A percentile compares a stretch with the other conserved stretches of the same genome.
phyloP scores from a whole-genome alignment of 2,888 invertebrate species.

The Drosophila quinaria region DNA sequence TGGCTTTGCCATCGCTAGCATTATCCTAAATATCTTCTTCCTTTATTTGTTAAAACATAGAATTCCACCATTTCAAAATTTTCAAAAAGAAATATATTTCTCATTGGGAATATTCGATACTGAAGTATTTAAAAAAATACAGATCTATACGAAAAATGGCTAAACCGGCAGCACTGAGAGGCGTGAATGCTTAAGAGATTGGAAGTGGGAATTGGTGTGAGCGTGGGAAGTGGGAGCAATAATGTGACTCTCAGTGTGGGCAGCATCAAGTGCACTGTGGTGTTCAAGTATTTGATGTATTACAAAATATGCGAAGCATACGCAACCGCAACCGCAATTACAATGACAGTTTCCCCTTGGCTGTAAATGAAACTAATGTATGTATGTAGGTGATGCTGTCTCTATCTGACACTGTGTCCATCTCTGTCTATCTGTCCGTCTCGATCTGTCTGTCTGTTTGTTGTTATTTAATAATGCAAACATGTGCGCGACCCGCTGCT shows the following conservation, averaged over 20 bases:
- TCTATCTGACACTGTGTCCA: neutral
- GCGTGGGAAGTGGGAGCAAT: constrained; percentile 16
- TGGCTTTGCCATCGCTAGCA: too few relatives aligned
- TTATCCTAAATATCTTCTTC: too few relatives aligned
- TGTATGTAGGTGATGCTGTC: neutral
- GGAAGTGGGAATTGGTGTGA: constrained; percentile 14
- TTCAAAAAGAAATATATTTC: too few relatives aligned
- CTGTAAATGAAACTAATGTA: constrained; percentile 39
- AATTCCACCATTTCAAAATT: too few relatives aligned
- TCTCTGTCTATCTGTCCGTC: neutral
- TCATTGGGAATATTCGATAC: too few relatives aligned
- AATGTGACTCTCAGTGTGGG: constrained; percentile 19
- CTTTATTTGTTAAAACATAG: too few relatives aligned
- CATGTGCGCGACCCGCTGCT: constrained; percentile 56
- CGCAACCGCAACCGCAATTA: constrained; percentile 71
- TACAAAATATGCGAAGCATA: constrained; percentile 63
- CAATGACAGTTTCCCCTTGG: constrained; percentile 66
- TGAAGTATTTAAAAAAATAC: neutral
- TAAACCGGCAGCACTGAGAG: constrained; percentile 9
- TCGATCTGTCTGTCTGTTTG: constrained; percentile 23
- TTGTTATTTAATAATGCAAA: constrained; percentile 66
- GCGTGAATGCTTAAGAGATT: neutral
- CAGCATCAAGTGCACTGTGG: constrained; percentile 64
- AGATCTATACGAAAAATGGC: neutral
- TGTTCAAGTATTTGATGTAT: constrained; percentile 78